Conservation (phyloP, 2,888 invertebrate genomes). For the Lasioglossum morio region DNA sequence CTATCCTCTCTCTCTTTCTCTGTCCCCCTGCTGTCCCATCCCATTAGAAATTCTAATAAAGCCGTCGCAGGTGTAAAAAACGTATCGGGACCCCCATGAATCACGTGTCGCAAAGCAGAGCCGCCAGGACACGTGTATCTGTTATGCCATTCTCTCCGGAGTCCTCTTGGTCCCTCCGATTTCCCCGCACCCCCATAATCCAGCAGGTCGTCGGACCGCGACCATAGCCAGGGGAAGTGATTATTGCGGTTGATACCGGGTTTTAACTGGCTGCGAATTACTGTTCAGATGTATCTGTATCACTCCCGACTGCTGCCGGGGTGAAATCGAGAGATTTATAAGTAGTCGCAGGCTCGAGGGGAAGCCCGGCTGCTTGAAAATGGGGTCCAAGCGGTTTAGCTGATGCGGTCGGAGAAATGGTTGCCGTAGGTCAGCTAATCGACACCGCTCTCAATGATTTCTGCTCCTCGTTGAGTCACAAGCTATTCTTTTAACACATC, state of each 20-base stretch:
- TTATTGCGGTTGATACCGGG: constrained; percentile 54
- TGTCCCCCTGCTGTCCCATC: constrained; percentile 31
- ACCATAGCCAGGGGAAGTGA: constrained; percentile 38
- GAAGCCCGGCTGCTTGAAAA: background rate
- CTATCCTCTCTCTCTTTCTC: constrained; percentile 42
- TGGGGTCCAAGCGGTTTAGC: constrained; percentile 1
- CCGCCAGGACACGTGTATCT: constrained; percentile 82
- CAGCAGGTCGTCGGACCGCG: constrained; percentile 10
- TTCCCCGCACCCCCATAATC: constrained; percentile 41
- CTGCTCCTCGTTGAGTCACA: background rate
- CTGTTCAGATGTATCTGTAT: constrained; percentile 17
- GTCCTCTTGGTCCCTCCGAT: constrained; percentile 48
- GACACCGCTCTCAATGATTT: background rate
- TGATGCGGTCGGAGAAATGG: background rate
- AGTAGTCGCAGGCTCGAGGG: background rate
- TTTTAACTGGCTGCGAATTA: constrained; percentile 49
- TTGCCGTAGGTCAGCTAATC: constrained; percentile 10
- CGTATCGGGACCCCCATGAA: constrained; percentile 82
- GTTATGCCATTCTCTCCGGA: constrained; percentile 69
- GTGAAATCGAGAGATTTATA: background rate
- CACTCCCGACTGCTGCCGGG: background rate
- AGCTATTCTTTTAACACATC: background rate
- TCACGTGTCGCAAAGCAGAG: constrained; percentile 81
- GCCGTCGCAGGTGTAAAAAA: constrained; percentile 82
- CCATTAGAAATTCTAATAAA: constrained; percentile 84